These are phyloP conservation scores for Sapajus apella DNA, from an alignment of 2,113 vertebrate genomes.

Conservation along the genomic window DNA sequence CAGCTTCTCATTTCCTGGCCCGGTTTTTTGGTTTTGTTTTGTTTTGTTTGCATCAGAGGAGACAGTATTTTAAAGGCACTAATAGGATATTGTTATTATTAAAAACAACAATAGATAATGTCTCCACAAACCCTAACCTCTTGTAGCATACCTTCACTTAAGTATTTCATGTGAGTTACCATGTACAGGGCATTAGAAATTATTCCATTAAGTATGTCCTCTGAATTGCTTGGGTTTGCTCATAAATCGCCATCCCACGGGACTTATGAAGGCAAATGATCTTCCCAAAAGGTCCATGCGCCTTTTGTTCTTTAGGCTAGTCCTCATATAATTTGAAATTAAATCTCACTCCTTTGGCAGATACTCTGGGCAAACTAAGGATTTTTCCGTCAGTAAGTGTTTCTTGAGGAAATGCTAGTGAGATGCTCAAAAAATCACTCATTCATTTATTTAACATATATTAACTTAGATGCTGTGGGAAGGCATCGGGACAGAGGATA, in stretches of 20 bases:
- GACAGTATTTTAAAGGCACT: background rate
- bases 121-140: background rate
- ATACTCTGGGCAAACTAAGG: background rate
- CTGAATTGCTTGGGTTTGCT: background rate
- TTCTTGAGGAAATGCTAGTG: background rate
- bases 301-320: background rate
- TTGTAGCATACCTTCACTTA: background rate
- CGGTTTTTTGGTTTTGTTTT: background rate
- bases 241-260: background rate
- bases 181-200: background rate
- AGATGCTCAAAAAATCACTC: background rate
- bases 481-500: background rate
- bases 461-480: background rate
- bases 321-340: background rate
- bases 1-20: background rate
- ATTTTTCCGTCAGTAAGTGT: background rate
- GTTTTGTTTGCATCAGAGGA: background rate
- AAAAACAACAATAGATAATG: background rate
- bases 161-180: background rate
- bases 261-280: background rate
- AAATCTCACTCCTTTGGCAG: background rate
- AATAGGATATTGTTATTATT: background rate
- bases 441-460: background rate
- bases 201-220: background rate
- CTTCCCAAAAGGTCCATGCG: background rate